Conservation (phyloP, 2,888 invertebrate species). For the Syrphus vitripennis region DNA sequence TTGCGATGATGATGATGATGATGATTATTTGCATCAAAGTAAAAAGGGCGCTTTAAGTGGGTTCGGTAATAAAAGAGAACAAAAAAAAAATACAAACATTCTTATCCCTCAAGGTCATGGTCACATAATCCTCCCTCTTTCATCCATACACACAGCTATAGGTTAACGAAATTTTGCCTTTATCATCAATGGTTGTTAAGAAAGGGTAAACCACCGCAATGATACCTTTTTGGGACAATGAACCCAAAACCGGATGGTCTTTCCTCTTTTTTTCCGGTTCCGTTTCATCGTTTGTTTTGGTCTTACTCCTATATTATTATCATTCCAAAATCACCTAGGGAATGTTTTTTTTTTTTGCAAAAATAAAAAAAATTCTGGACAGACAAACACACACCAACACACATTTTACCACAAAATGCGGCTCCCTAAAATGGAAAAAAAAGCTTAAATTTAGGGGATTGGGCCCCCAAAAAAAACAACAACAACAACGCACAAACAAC, state of each 20-base stretch:
- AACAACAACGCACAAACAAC: constrained; percentile 25
- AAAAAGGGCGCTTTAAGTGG: constrained; percentile 4
- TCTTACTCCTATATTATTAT: constrained; percentile 26
- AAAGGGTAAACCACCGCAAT: constrained; percentile 46
- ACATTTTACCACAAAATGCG: constrained; percentile 14
- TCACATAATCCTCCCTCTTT: constrained; percentile 6
- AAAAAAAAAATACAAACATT: not conserved
- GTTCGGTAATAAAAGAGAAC: constrained; percentile 11
- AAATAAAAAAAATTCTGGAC: constrained; percentile 42
- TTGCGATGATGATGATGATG: not conserved
- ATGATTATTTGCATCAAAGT: constrained; percentile 60
- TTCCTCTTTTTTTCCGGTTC: constrained; percentile 40
- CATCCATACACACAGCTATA: not conserved
- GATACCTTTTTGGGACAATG: constrained; percentile 54
- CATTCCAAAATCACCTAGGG: constrained; percentile 58
- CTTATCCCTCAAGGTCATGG: constrained; percentile 57
- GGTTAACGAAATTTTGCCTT: not conserved
- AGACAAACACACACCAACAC: constrained; percentile 26
- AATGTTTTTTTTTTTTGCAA: constrained; percentile 12
- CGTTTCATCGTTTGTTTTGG: constrained; percentile 39
- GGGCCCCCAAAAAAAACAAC: constrained; percentile 32
- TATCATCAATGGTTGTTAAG: not conserved
- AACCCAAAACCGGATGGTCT: constrained; percentile 32
- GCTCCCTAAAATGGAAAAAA: constrained; percentile 51
- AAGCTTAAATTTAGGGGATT: constrained; percentile 45